Evolutionary conservation across 2,888 invertebrate species (phyloP), one percentile per base, ranked within the genome.

Genomic region (Drosophila atripex): DNA sequence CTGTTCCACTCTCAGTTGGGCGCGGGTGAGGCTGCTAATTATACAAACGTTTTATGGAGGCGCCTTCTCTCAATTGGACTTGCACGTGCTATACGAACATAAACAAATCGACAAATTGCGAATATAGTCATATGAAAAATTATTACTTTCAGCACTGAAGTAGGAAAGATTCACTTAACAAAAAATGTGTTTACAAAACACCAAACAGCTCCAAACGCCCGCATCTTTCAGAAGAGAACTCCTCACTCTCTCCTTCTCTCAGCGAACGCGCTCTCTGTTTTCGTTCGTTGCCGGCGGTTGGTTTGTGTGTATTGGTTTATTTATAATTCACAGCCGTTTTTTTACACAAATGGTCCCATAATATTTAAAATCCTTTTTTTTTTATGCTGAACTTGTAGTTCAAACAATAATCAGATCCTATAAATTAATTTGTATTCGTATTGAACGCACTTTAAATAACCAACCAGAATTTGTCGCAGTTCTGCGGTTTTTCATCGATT

Each of bases 201-300:
- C 3, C n/a, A 7, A 5, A 14, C 21, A 23, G 21, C 14, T 14
- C n/a, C 5, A 6, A 35, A 35, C 2, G 39, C 14, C 14, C 41
- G 18, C 43, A 21, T 50, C 18, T 25, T 30, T 4, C n/a, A 9
- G 21, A 23, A 23, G 21, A 28, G 28, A 28, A 28, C 32, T 4
- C n/a, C 1, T 5, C 18, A 18, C 18, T 18, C 18, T 18, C 2
- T 18, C 18, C 18, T 18, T 32, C 51, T 21, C 64, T 73, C 43
- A 55, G 53, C 50, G 21, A 28, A 52, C 9, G 61, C 54, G 63
- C 65, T 80, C 86, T 80, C 86, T 80, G 86, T 86, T 80, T 84
- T 80, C 21, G 21, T 23, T 23, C 21, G 3, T 23, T 80, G 66
- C 86, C 80, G 80, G 86, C 75, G 72, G 54, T 86, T 75, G 63